Evolutionary conservation across 2,888 invertebrate genomes (phyloP), one percentile per base, ranked within the genome.

Genomic region (Chorisops tibialis): DNA sequence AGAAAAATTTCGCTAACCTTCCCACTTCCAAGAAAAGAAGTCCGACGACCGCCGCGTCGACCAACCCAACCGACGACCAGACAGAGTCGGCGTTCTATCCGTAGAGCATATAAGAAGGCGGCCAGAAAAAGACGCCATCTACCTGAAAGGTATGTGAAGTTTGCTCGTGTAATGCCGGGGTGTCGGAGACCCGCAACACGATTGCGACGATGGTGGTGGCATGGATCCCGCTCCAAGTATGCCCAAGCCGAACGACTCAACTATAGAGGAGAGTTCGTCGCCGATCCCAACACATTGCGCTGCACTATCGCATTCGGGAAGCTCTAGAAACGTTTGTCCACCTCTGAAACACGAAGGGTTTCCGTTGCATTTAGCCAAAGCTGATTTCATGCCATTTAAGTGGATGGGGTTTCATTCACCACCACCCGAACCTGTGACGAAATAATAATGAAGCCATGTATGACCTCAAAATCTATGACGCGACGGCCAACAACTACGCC

Each of bases 1-100:
- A 43, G 56, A 45, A 45, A 56, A 56, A 56, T 38, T 56, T 56
- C 43, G 45, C 43, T 45, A 56, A 30, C 56, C 43, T 56, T 50
- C 50, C 56, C 30, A 50, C 49, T 50, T 56, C 54, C 56, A 56
- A 56, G 56, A 56, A 56, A 56, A 56, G 43, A 56, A 45, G 45
- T 39, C 43, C 56, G 45, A 43, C 43, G 56, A 56, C 24, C 30
- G 35, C 39, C 54, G n/a, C n/a, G n/a, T n/a, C 41, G 54, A 41
- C 22, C 54, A 43, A 22, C 52, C 16, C 12, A 39, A 35, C 38
- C 16, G 11, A 7, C 18, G 16, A 50, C 3, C 50, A 50, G 50
- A 50, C 38, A 37, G 41, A 43, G 54, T 45, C 24, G 22, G 22
- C 41, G 52, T 24, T 30, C 45, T 45, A 18, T 41, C 24, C 16